These are phyloP conservation scores for Acropora yongei DNA, from an alignment of 64 coral and sea anemone genomes.

Conservation along the genomic window DNA sequence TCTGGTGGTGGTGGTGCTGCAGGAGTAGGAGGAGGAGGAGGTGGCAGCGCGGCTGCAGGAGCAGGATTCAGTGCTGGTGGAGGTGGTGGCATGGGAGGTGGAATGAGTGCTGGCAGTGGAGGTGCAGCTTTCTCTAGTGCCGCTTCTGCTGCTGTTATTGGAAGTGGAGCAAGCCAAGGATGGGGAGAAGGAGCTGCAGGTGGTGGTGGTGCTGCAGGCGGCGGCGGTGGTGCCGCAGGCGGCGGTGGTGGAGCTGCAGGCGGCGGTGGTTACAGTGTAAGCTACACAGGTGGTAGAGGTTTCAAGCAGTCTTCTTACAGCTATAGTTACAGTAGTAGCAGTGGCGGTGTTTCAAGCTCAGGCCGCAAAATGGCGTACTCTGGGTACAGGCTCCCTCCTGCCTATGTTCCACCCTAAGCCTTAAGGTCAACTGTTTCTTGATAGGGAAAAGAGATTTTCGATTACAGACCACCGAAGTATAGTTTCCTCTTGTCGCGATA, in stretches of 20 bases:
- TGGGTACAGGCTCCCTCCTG: constrained; percentile 87
- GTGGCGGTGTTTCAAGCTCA: constrained; percentile 41
- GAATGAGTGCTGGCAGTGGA: not conserved
- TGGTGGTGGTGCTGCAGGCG: not conserved
- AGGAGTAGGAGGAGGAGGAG: not conserved
- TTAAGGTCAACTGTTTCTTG: too few relatives aligned
- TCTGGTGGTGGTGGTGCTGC: not conserved
- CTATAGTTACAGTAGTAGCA: constrained; percentile 72
- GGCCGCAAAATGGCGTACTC: constrained; percentile 77
- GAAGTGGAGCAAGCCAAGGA: not conserved
- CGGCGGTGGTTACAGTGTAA: constrained; percentile 2
- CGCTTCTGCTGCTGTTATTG: not conserved
- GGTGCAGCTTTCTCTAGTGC: not conserved
- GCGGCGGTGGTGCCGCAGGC: not conserved
- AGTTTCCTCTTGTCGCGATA: too few relatives aligned
- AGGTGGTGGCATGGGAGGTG: not conserved
- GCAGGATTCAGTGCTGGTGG: not conserved
- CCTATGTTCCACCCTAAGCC: constrained; percentile 85
- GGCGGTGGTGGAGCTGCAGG: constrained; percentile 11
- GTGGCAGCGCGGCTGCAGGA: not conserved
- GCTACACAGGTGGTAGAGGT: constrained; percentile 29
- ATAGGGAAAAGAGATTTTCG: too few relatives aligned
- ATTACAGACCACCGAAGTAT: too few relatives aligned
- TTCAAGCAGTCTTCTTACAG: constrained; percentile 75
- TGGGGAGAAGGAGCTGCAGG: too few relatives aligned